Evolutionary conservation across 2,797 vertebrate genomes (phyloP).

Genomic region (Phoebastria nigripes): DNA sequence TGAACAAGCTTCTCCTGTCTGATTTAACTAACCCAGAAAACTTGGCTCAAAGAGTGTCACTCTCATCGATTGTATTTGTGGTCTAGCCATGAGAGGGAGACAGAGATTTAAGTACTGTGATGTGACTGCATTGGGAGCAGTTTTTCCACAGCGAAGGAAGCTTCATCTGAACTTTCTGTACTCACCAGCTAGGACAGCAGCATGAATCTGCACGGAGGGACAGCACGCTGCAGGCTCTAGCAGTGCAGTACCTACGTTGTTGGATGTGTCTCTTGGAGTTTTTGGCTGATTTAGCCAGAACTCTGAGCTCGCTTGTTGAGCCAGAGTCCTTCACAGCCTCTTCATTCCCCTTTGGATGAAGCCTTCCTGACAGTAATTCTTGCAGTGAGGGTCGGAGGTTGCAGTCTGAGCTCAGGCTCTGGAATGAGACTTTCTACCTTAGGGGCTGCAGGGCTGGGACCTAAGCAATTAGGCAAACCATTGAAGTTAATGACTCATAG

Average conservation of each 20-base stretch:
- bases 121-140: background rate
- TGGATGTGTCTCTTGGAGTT: background rate
- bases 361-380: background rate
- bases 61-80: background rate
- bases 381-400: background rate
- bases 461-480: conserved; percentile 3
- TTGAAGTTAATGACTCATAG: conserved; percentile 48
- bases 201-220: background rate
- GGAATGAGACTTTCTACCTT: background rate
- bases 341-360: background rate
- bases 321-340: background rate
- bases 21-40: background rate
- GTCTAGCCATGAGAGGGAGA: conserved; percentile 37
- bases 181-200: background rate
- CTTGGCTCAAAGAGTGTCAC: background rate
- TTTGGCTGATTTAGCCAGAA: background rate
- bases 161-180: background rate
- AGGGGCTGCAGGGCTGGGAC: background rate
- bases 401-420: background rate
- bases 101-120: background rate
- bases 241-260: background rate
- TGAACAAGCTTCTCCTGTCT: background rate
- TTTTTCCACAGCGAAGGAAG: background rate
- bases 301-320: accelerated
- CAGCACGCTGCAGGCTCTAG: background rate